Evolutionary conservation across 2,888 invertebrate genomes (phyloP).

Genomic region (Agrochola macilenta): DNA sequence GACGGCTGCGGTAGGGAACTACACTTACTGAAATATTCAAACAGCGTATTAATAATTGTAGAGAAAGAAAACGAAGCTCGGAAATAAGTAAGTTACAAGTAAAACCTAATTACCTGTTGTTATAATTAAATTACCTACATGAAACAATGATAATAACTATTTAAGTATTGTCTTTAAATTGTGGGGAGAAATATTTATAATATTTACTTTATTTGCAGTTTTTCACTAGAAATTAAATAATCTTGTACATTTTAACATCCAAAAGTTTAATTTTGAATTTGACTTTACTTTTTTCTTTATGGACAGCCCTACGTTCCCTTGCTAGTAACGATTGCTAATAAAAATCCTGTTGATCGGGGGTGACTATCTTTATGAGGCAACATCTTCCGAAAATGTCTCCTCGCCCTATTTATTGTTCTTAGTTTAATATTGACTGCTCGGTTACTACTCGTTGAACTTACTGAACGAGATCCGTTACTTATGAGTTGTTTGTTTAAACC

Average conservation of each 20-base stretch:
- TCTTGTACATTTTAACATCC: too few species aligned
- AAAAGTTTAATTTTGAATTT: too few species aligned
- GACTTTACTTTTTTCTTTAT: constrained; percentile 1
- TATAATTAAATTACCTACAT: background rate
- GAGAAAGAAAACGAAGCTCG: background rate
- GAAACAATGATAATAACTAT: background rate
- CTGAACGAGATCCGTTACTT: background rate
- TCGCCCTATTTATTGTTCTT: constrained; percentile 31
- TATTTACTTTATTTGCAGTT: background rate
- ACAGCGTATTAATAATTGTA: background rate
- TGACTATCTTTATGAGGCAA: constrained; percentile 49
- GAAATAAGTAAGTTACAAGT: background rate
- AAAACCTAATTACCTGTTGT: background rate
- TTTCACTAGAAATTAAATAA: too few species aligned
- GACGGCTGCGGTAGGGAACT: background rate
- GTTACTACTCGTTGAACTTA: background rate
- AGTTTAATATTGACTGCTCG: constrained; percentile 23
- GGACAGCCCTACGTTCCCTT: constrained; percentile 36
- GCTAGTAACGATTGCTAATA: constrained; percentile 39
- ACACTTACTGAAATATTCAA: background rate
- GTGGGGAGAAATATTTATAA: background rate
- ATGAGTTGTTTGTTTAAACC: constrained; percentile 13
- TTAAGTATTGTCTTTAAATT: background rate
- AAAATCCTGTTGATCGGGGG: constrained; percentile 49
- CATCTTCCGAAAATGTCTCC: constrained; percentile 44